Conservation (phyloP, 2,797 vertebrate genomes). For the Eospalax fontanierii region DNA sequence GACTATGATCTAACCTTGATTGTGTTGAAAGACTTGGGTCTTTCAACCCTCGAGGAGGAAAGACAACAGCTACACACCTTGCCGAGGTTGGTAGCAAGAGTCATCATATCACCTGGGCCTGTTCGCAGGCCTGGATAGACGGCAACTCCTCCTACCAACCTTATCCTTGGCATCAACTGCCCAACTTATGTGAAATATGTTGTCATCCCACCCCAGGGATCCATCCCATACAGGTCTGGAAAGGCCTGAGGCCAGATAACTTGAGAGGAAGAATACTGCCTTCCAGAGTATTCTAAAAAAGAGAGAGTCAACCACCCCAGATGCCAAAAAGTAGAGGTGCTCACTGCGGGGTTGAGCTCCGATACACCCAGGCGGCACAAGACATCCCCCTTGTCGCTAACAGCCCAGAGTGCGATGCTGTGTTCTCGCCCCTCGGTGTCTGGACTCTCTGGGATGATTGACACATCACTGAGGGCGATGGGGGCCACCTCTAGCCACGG, state of each 20-base stretch:
- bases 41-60: neutral
- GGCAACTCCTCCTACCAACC: neutral
- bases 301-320: neutral
- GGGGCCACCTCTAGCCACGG: slow-evolving; percentile 98
- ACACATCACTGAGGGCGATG: slow-evolving; percentile 94
- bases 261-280: too few relatives aligned
- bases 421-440: slow-evolving; percentile 87
- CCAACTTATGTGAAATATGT: rapidly evolving
- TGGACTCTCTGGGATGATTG: slow-evolving; percentile 92
- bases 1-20: neutral
- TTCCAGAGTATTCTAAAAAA: neutral
- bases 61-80: too few relatives aligned
- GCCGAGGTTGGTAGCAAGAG: neutral
- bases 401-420: slow-evolving; percentile 95
- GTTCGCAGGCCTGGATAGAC: rapidly evolving
- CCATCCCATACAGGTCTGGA: neutral
- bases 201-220: too few relatives aligned
- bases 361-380: slow-evolving; percentile 96
- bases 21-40: neutral
- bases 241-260: neutral
- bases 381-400: slow-evolving; percentile 98
- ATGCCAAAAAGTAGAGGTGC: slow-evolving; percentile 68
- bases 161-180: neutral
- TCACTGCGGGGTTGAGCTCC: slow-evolving; percentile 94
- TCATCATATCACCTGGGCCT: neutral